Evolutionary conservation across 2,113 vertebrate species (phyloP).

Genomic region (Myrmophylax atrothorax): DNA sequence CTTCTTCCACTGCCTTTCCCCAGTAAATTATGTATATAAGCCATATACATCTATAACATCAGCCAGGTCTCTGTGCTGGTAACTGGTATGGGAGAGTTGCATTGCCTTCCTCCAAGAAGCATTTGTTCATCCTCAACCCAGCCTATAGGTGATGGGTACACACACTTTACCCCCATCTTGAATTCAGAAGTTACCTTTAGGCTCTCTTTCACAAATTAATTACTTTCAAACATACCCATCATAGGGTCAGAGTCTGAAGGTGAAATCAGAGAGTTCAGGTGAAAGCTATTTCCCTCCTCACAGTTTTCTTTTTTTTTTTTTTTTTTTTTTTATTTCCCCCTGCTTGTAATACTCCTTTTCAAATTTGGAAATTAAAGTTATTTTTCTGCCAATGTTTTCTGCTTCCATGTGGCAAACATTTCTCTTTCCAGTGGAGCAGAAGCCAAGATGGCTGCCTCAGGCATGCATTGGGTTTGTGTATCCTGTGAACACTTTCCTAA

Average conservation of each 20-base stretch:
- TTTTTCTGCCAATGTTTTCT: conserved; percentile 57
- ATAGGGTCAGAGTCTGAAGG: background rate
- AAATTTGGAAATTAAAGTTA: conserved; percentile 36
- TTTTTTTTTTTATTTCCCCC: accelerated
- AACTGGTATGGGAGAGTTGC: background rate
- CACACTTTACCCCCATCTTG: accelerated
- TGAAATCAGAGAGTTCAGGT: background rate
- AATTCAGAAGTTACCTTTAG: background rate
- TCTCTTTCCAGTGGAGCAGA: conserved; percentile 37
- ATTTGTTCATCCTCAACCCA: background rate
- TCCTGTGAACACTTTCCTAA: conserved; percentile 12
- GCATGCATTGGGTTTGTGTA: background rate
- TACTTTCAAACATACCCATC: background rate
- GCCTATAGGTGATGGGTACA: no score
- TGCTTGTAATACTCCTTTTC: background rate
- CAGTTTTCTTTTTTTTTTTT: accelerated
- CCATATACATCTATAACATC: accelerated
- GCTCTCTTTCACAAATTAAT: background rate
- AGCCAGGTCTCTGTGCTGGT: background rate
- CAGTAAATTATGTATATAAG: accelerated
- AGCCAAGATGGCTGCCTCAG: conserved; percentile 33
- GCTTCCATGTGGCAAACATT: conserved; percentile 46
- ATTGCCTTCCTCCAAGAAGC: background rate
- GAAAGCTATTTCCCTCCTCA: background rate
- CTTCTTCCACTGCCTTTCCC: background rate